Evolutionary conservation across 2,113 vertebrate genomes (phyloP).

Genomic region (Cinclus cinclus): DNA sequence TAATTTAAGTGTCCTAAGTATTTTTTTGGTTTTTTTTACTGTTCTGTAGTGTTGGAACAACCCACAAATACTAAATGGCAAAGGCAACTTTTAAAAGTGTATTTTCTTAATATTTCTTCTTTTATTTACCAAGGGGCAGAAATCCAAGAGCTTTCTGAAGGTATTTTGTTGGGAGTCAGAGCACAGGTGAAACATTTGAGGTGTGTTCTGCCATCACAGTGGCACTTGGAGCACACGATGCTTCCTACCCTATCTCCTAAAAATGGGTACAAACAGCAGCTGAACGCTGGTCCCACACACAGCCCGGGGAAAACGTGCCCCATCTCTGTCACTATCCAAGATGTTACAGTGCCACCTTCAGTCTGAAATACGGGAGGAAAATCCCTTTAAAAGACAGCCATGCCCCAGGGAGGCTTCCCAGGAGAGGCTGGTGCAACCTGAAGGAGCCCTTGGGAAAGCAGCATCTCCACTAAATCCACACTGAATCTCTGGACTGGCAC

Average conservation of each 20-base stretch:
- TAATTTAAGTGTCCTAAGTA: background rate
- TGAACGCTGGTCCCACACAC: background rate
- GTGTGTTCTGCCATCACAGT: background rate
- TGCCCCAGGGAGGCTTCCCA: background rate
- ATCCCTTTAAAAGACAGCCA: background rate
- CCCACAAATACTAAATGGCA: background rate
- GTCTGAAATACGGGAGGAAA: background rate
- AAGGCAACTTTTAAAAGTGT: background rate
- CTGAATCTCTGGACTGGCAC: fast-evolving
- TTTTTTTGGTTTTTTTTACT: background rate
- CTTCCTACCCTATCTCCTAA: background rate
- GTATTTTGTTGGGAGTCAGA: background rate
- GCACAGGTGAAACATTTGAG: background rate
- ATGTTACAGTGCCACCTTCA: slow-evolving; percentile 68
- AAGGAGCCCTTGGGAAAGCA: background rate
- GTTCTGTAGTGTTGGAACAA: background rate
- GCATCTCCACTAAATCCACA: background rate
- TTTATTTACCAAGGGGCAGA: background rate
- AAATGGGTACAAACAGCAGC: background rate
- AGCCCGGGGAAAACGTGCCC: background rate
- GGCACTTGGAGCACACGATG: background rate
- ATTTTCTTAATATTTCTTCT: background rate
- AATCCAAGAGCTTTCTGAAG: background rate
- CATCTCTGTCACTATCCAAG: background rate
- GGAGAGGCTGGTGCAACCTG: background rate